phyloP scores from a whole-genome alignment of 2,797 vertebrate genomes.

The Catostomus latipinnis region DNA sequence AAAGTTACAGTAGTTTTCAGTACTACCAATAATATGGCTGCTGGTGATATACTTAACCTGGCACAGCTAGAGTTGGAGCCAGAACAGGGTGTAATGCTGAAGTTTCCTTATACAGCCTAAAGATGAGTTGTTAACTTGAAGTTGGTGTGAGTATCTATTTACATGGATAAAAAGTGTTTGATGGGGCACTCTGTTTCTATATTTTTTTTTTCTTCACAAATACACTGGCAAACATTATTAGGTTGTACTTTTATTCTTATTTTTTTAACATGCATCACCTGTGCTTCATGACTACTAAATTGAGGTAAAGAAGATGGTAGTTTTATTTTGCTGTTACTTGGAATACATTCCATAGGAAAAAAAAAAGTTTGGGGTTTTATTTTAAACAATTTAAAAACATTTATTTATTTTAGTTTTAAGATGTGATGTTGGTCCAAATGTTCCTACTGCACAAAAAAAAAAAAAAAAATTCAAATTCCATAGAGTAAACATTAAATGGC shows the following conservation, averaged over 20 bases:
- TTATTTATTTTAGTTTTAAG: neutral
- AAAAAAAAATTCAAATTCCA: no score
- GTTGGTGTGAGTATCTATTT: neutral
- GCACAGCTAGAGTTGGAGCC: conserved; percentile 67
- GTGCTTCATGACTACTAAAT: conserved; percentile 18
- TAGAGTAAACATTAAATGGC: no score
- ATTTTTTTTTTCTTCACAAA: no score
- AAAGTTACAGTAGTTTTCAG: conserved; percentile 70
- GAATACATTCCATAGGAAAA: conserved; percentile 31
- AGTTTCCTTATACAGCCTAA: conserved; percentile 74
- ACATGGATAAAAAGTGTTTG: conserved; percentile 22
- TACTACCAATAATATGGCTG: conserved; percentile 64
- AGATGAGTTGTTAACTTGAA: neutral
- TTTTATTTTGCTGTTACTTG: conserved; percentile 2
- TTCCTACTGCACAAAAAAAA: neutral
- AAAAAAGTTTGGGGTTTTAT: neutral
- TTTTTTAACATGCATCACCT: neutral
- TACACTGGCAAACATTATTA: conserved; percentile 2
- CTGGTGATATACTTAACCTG: conserved; percentile 56
- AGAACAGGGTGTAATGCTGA: conserved; percentile 77
- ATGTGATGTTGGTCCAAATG: neutral
- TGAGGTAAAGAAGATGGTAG: neutral
- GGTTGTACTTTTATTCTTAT: neutral
- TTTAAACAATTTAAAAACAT: neutral
- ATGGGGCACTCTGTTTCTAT: no score